Evolutionary conservation across 2,888 invertebrate species (phyloP).

Genomic region (Dolichopus griseipennis): DNA sequence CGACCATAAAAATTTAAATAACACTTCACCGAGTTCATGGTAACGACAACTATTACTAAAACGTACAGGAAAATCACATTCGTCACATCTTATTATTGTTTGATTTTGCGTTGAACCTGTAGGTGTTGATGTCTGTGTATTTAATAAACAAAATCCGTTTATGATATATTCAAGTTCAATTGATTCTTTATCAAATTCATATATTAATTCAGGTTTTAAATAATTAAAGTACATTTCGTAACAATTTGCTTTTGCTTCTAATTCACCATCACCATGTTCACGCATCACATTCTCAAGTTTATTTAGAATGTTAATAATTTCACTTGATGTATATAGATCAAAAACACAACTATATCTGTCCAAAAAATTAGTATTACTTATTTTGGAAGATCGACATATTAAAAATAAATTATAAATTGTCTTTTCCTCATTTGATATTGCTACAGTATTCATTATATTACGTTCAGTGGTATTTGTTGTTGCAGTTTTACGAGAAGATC

Average conservation of each 20-base stretch:
- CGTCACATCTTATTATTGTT: slow-evolving; percentile 36
- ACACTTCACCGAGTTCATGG: slow-evolving; percentile 37
- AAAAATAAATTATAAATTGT: slow-evolving; percentile 41
- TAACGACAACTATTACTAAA: slow-evolving; percentile 39
- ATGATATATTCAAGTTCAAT: slow-evolving; percentile 41
- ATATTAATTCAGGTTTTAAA: slow-evolving; percentile 41
- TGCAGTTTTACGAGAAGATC: neutral
- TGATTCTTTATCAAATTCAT: slow-evolving; percentile 41
- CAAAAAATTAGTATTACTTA: slow-evolving; percentile 35
- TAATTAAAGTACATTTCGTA: slow-evolving; percentile 43
- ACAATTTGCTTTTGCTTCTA: slow-evolving; percentile 38
- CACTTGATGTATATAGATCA: slow-evolving; percentile 39
- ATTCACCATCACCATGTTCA: slow-evolving; percentile 36
- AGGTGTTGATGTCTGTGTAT: slow-evolving; percentile 23
- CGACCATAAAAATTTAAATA: slow-evolving; percentile 42
- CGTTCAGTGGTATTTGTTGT: neutral
- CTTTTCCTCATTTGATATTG: slow-evolving; percentile 40
- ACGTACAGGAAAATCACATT: slow-evolving; percentile 39
- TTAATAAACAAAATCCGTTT: slow-evolving; percentile 35
- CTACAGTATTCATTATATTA: neutral
- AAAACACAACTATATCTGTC: slow-evolving; percentile 39
- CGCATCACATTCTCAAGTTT: slow-evolving; percentile 37
- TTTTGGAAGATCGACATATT: slow-evolving; percentile 40
- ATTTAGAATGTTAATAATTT: slow-evolving; percentile 35
- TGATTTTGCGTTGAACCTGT: slow-evolving; percentile 11